Evolutionary conservation across 2,888 invertebrate genomes (phyloP).

Genomic region (Lasioglossum figueresi): DNA sequence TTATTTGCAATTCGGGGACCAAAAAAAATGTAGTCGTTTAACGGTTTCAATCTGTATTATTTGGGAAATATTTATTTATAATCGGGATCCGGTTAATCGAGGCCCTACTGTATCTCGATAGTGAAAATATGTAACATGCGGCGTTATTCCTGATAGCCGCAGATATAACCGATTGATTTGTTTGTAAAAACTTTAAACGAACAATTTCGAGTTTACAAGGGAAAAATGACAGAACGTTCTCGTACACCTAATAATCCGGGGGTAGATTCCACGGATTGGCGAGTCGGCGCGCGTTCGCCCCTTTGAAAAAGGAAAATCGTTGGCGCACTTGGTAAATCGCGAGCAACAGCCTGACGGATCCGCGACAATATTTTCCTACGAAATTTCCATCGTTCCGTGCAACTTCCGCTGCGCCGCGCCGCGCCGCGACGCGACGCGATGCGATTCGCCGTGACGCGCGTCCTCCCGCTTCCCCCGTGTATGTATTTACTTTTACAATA

Average conservation of each 20-base stretch:
- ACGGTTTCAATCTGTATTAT: too few relatives aligned
- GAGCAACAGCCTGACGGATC: background rate
- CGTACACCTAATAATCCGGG: background rate
- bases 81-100: too few relatives aligned
- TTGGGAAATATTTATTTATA: too few relatives aligned
- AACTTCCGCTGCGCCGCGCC: constrained; percentile 33
- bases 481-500: constrained; percentile 56
- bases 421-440: background rate
- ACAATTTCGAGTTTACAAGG: too few relatives aligned
- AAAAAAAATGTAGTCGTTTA: too few relatives aligned
- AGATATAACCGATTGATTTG: too few relatives aligned
- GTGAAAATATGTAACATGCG: too few relatives aligned
- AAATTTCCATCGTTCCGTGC: constrained; percentile 22
- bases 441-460: constrained; percentile 1
- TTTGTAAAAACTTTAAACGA: too few relatives aligned
- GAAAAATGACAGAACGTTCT: background rate
- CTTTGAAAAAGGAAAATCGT: constrained; percentile 16
- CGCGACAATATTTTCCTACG: constrained; percentile 30
- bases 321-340: constrained; percentile 22
- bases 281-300: background rate
- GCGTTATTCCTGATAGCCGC: too few relatives aligned
- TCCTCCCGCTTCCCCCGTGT: constrained; percentile 9
- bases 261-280: background rate
- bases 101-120: too few relatives aligned
- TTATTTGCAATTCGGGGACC: too few relatives aligned